Evolutionary conservation across 2,113 vertebrate genomes (phyloP).

Genomic region (Plotosus lineatus): DNA sequence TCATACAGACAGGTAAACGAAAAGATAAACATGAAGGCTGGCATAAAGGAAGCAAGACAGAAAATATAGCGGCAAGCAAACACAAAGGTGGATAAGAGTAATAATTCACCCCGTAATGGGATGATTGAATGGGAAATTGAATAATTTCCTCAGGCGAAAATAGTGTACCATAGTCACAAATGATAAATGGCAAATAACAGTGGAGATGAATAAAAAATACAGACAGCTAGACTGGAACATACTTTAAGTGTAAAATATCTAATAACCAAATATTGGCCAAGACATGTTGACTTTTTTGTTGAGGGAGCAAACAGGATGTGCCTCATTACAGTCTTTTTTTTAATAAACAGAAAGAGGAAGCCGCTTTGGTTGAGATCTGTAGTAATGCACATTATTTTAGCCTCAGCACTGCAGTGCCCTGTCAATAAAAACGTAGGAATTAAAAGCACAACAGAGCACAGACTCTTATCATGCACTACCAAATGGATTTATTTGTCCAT

Average conservation of each 20-base stretch:
- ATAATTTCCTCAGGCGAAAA: slow-evolving; percentile 1
- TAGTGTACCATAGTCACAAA: not conserved
- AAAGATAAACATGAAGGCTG: not conserved
- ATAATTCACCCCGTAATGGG: not conserved
- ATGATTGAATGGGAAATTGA: not conserved
- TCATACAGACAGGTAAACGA: not conserved
- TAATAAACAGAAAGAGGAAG: not conserved
- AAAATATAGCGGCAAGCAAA: not conserved
- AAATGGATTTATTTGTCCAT: not conserved
- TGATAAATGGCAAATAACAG: not conserved
- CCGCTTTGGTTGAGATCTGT: not conserved
- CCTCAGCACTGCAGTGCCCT: not conserved
- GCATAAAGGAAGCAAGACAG: not conserved
- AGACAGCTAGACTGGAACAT: not conserved
- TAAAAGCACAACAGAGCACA: not conserved
- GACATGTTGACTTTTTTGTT: not conserved
- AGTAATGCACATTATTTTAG: not conserved
- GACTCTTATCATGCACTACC: not conserved
- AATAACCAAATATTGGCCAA: not conserved
- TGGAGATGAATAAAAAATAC: not conserved
- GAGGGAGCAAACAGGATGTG: not conserved
- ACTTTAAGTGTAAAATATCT: not conserved
- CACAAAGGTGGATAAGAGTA: not conserved
- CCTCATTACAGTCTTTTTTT: not conserved
- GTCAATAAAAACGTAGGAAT: not conserved